Percentiles rank a stretch among this genome's conserved stretches.
Conservation (phyloP, 1,140 invertebrate species). For the Drosophila teissieri region DNA sequence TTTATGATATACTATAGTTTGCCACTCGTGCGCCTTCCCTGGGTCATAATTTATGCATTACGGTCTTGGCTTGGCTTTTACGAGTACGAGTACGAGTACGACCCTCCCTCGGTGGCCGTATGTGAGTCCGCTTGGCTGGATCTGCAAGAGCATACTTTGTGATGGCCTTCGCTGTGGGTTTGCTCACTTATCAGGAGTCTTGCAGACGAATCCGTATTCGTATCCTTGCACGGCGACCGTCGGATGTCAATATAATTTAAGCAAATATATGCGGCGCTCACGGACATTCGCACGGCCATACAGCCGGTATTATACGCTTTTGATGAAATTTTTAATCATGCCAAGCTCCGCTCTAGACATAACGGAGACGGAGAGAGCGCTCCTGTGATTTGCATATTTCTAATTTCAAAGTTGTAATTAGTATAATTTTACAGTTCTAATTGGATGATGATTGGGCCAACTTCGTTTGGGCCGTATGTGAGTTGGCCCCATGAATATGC, state of each 20-base stretch:
- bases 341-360: slow-evolving; percentile 56
- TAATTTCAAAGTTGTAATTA: slow-evolving; percentile 84
- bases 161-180: slow-evolving; percentile 47
- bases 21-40: slow-evolving; percentile 26
- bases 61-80: slow-evolving; percentile 56
- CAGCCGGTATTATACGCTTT: slow-evolving; percentile 29
- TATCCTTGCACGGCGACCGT: slow-evolving; percentile 59
- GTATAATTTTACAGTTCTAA: slow-evolving; percentile 82
- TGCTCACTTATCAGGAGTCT: slow-evolving; percentile 72
- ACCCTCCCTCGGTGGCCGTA: slow-evolving; percentile 1
- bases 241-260: slow-evolving; percentile 79
- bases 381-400: slow-evolving; percentile 74
- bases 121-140: slow-evolving; percentile 19
- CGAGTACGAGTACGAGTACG: slow-evolving; percentile 43
- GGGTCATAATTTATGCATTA: slow-evolving; percentile 75
- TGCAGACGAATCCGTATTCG: slow-evolving; percentile 46
- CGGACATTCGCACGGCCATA: slow-evolving; percentile 12
- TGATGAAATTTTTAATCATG: slow-evolving; percentile 72
- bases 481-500: slow-evolving; percentile 57
- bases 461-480: slow-evolving; percentile 68
- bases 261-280: slow-evolving; percentile 72
- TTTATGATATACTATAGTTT: slow-evolving; percentile 18
- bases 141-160: slow-evolving; percentile 47
- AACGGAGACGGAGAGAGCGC: slow-evolving; percentile 17
- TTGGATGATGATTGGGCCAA: slow-evolving; percentile 79